Conservation (phyloP, 2,797 vertebrate species). For the Brachymystax lenok region DNA sequence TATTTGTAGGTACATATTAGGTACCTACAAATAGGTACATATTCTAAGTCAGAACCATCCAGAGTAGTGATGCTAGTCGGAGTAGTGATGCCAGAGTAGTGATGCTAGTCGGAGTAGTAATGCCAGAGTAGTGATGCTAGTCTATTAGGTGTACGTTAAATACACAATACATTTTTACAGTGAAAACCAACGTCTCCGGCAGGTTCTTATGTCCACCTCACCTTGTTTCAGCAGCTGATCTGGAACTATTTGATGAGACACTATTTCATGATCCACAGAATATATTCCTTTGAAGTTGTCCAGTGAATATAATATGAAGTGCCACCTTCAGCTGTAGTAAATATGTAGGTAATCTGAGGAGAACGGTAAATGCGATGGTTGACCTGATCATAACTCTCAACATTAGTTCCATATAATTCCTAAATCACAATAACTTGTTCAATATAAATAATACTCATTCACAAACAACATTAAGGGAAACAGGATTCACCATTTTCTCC, state of each 20-base stretch:
- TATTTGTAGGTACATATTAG: too few species aligned
- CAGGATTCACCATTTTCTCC: neutral
- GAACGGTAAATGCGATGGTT: neutral
- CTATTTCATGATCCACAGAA: neutral
- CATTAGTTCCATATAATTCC: neutral
- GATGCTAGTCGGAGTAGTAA: too few species aligned
- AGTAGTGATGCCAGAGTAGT: too few species aligned
- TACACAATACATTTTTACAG: neutral
- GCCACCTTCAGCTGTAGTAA: too few species aligned
- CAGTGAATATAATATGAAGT: neutral
- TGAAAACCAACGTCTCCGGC: neutral
- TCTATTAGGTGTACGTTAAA: too few species aligned
- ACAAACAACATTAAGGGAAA: neutral
- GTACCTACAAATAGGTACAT: too few species aligned
- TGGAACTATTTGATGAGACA: neutral
- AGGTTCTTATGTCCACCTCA: slow-evolving; percentile 9
- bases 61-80: too few species aligned
- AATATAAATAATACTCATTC: neutral
- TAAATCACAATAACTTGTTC: neutral
- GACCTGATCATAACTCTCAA: neutral
- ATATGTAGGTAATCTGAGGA: neutral
- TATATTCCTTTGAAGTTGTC: neutral
- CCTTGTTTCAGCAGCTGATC: neutral
- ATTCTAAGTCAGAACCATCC: too few species aligned
- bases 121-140: too few species aligned